These are phyloP conservation scores for Poecilobothrus nobilitatus DNA, from an alignment of 2,888 invertebrate species.

Conservation along the genomic window DNA sequence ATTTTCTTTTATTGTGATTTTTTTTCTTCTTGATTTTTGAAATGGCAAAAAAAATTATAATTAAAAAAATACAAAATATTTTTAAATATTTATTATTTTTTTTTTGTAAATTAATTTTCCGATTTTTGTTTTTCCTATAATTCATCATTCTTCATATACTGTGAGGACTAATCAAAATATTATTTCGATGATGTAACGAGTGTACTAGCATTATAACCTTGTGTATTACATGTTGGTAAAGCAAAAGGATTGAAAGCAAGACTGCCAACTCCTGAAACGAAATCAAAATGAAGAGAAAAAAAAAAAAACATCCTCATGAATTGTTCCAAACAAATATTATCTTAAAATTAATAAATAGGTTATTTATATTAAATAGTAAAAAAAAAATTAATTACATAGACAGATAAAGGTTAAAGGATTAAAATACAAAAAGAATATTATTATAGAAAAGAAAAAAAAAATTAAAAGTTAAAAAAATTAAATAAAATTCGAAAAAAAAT, in stretches of 20 bases:
- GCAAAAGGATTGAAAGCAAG: slow-evolving; percentile 91
- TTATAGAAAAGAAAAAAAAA: background rate
- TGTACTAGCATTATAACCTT: slow-evolving; percentile 69
- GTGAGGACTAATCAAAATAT: slow-evolving; percentile 38
- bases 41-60: background rate
- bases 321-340: background rate
- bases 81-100: background rate
- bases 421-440: background rate
- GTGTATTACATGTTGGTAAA: slow-evolving; percentile 78
- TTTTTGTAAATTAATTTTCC: background rate
- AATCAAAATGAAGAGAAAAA: slow-evolving; percentile 8
- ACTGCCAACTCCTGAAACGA: slow-evolving; percentile 59
- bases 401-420: background rate
- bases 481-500: background rate
- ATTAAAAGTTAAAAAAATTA: slow-evolving; percentile 9
- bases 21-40: too few species aligned
- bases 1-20: too few species aligned
- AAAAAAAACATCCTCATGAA: background rate
- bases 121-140: background rate
- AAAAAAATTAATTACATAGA: background rate
- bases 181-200: slow-evolving; percentile 70
- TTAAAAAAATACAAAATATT: background rate
- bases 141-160: background rate
- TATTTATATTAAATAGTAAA: background rate
- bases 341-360: background rate